Evolutionary conservation across 1,140 invertebrate species (phyloP), one percentile per base, ranked within the genome.

Genomic region (Charaxes varanes): DNA sequence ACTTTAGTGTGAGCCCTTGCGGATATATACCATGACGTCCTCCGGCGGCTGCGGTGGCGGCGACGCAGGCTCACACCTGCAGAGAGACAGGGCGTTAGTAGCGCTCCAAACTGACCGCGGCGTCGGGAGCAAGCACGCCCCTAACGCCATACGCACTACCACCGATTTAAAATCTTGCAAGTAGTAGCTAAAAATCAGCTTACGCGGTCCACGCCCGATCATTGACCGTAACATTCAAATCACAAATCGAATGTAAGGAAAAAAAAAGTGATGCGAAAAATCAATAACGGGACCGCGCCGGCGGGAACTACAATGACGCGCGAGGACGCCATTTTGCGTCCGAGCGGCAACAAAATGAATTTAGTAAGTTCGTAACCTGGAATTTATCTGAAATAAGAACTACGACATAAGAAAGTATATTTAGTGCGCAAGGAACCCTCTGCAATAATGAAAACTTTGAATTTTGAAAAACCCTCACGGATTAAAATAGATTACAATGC

Each of bases 1-100:
- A 80, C 78, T 81, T 84, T 84, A 82, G 86, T 86, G 85, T 85
- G 85, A 86, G 83, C 84, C 85, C 86, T 49, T 86, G 86, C 85
- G 70, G 86, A 88, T 88, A 88, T 86, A 87, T 88, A 88, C 87
- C 87, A 87, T 88, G 86, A 80, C 68, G 74, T 77, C 85, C 85
- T 85, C 70, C 77, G 73, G 82, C 72, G 79, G 71, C 73, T 46
- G 71, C 74, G 50, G 64, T 71, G 56, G 76, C 79, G 72, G 79
- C 82, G 79, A 67, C 80, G 79, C 84, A 79, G 78, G 77, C 78
- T 85, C 82, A 83, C 82, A 85, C 84, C 82, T 85, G 82, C 81
- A 85, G 84, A 85, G 79, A 85, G 79, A 85, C 81, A 85, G 78
- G 74, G 69, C 64, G 81, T 85, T 85, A 85, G 77, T 83, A 62